Conservation (phyloP, 2,888 invertebrate species). For the Sacculina carcini region DNA sequence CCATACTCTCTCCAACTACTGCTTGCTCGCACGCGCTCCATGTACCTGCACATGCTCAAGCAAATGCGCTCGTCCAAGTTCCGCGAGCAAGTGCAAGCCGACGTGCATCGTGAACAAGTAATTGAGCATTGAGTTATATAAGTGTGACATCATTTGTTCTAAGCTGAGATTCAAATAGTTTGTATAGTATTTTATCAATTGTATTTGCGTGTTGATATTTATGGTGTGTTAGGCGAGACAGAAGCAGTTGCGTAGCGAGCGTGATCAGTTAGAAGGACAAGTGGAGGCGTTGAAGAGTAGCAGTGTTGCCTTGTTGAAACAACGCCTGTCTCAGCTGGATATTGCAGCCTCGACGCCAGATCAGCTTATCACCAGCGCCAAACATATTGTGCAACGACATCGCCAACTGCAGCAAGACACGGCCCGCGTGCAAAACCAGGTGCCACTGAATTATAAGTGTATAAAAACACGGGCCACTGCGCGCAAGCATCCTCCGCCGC, state of each 20-base stretch:
- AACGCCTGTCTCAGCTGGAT: conserved; percentile 69
- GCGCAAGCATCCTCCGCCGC: no score
- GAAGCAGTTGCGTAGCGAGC: conserved; percentile 49
- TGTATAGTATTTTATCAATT: no score
- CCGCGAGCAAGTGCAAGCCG: conserved; percentile 37
- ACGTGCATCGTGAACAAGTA: conserved; percentile 55
- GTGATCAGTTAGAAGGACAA: conserved; percentile 74
- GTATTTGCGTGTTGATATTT: no score
- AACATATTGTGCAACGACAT: conserved; percentile 61
- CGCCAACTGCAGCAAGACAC: conserved; percentile 75
- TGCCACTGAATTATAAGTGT: no score
- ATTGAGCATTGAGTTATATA: conserved; percentile 7
- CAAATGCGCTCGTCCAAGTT: conserved; percentile 57
- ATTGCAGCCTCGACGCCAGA: conserved; percentile 27
- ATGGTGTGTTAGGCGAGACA: conserved; percentile 58
- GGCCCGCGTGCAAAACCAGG: conserved; percentile 51
- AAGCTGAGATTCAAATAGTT: no score
- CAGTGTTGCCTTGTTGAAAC: conserved; percentile 61
- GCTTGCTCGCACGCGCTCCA: conserved; percentile 56
- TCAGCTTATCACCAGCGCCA: conserved; percentile 21
- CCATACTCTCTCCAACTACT: conserved; percentile 46
- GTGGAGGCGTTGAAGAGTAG: conserved; percentile 74
- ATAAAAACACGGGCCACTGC: no score
- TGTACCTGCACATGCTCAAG: conserved; percentile 56
- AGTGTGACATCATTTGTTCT: not conserved